Evolutionary conservation across 1,140 invertebrate species (phyloP).

Genomic region (Caerostris darwini): DNA sequence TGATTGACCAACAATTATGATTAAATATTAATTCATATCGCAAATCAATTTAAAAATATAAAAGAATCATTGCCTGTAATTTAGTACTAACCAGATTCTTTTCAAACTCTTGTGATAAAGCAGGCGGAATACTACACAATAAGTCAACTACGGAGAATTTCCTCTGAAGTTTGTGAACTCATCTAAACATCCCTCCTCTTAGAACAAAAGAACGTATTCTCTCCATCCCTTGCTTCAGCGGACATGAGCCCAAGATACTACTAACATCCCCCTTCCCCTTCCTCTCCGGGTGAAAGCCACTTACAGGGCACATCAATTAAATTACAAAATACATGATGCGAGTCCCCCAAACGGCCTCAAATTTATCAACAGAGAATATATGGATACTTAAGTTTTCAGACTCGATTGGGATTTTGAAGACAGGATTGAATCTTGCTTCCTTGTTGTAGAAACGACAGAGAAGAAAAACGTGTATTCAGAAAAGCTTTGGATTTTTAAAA

Average conservation of each 20-base stretch:
- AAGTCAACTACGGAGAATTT: not conserved
- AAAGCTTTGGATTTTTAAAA: too few relatives aligned
- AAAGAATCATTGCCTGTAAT: not conserved
- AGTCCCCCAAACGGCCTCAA: constrained; percentile 39
- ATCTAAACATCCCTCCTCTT: not conserved
- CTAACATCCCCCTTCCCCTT: not conserved
- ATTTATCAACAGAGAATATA: constrained; percentile 53
- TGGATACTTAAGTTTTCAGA: constrained; percentile 3
- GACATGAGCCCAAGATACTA: not conserved
- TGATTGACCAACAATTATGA: too few relatives aligned
- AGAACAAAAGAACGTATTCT: constrained; percentile 39
- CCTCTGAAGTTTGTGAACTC: constrained; percentile 13
- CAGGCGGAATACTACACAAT: not conserved
- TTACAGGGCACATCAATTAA: constrained; percentile 50
- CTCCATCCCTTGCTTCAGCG: not conserved
- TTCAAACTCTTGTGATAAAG: not conserved
- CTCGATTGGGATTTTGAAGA: not conserved
- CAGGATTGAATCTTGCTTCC: not conserved
- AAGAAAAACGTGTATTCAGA: not conserved
- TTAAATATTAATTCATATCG: too few relatives aligned
- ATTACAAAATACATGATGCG: constrained; percentile 54
- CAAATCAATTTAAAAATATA: not conserved
- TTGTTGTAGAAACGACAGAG: not conserved
- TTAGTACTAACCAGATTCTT: not conserved
- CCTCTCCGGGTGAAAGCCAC: not conserved